These are phyloP conservation scores for Drosophila sechellia DNA, from an alignment of 1,140 invertebrate genomes.

Conservation along the genomic window DNA sequence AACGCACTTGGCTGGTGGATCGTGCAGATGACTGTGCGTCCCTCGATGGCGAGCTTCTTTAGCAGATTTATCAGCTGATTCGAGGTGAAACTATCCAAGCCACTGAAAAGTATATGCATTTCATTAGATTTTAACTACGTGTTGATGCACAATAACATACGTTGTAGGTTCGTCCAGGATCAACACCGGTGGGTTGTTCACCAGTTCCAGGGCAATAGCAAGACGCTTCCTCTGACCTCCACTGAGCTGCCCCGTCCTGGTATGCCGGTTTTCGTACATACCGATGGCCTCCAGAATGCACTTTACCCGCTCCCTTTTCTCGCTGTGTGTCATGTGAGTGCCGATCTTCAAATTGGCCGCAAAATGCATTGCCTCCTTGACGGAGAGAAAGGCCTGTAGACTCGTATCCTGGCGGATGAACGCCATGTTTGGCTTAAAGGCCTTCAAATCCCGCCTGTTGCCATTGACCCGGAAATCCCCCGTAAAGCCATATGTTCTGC, in stretches of 20 bases:
- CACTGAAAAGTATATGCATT: constrained; percentile 86
- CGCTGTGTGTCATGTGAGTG: constrained; percentile 86
- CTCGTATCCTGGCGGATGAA: constrained; percentile 97
- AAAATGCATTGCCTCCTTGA: constrained; percentile 93
- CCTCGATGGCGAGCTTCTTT: constrained; percentile 93
- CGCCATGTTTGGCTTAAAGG: constrained; percentile 93
- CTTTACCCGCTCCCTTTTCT: constrained; percentile 89
- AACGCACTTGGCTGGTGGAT: constrained; percentile 96
- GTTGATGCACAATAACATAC: constrained; percentile 85
- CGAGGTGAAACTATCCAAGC: constrained; percentile 95
- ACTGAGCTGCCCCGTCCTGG: constrained; percentile 89
- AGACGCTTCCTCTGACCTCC: constrained; percentile 95
- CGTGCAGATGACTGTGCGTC: constrained; percentile 95
- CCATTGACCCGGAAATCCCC: constrained; percentile 89
- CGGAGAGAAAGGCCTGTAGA: constrained; percentile 92
- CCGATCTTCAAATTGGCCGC: constrained; percentile 95
- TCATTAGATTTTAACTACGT: too few species aligned
- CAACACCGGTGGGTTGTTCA: constrained; percentile 95
- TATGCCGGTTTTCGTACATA: constrained; percentile 87
- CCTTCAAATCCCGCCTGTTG: constrained; percentile 88
- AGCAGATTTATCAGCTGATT: constrained; percentile 93
- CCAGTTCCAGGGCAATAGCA: constrained; percentile 92
- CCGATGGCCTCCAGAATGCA: constrained; percentile 91
- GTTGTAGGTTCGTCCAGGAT: constrained; percentile 97
- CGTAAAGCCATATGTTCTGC: constrained; percentile 56